Conservation (phyloP, 2,113 vertebrate genomes). For the Phaetusa simplex region DNA sequence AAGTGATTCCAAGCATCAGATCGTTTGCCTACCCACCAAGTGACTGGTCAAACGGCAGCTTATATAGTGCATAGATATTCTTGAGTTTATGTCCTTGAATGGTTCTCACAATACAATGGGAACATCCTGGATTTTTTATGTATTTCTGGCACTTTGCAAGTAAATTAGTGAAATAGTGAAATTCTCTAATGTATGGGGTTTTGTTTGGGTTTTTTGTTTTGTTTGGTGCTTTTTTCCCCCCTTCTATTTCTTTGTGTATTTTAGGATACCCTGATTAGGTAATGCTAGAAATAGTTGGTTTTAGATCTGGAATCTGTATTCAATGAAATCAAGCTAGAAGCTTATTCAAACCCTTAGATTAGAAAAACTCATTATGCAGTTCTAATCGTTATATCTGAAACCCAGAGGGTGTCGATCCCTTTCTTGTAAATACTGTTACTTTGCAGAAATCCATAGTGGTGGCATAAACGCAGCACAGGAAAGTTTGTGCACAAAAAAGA, state of each 20-base stretch:
- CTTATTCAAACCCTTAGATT: neutral
- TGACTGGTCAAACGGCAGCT: neutral
- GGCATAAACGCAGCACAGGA: neutral
- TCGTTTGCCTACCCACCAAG: neutral
- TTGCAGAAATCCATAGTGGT: neutral
- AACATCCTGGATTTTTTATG: neutral
- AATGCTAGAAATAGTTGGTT: neutral
- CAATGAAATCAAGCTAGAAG: neutral
- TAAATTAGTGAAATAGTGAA: neutral
- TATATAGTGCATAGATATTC: neutral
- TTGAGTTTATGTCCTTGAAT: neutral
- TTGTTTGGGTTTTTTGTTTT: too few species aligned
- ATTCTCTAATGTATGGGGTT: neutral
- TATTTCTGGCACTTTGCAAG: neutral
- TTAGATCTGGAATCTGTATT: neutral
- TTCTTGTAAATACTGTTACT: neutral
- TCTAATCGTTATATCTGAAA: neutral
- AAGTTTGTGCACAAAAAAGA: neutral
- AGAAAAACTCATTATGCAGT: neutral
- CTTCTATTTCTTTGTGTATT: neutral
- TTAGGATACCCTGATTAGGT: neutral
- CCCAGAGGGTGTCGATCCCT: neutral
- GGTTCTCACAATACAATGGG: fast-evolving
- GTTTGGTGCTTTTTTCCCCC: neutral
- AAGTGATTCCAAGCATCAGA: neutral